Conservation (phyloP, 2,888 invertebrate genomes). For the Noctua pronuba region DNA sequence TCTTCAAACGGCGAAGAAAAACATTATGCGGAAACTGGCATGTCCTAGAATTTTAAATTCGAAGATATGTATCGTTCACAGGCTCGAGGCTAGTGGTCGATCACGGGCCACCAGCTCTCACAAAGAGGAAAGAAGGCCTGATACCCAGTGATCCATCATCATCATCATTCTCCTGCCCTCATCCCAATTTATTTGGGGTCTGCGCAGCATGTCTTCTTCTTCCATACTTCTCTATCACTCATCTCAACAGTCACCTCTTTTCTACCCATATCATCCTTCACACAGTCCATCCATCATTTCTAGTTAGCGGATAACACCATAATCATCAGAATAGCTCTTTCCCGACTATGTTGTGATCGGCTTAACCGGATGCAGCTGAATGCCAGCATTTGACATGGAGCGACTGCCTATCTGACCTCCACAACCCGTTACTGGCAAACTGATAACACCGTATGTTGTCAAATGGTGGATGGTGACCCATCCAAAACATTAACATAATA, state of each 20-base stretch:
- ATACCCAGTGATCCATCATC: too few relatives aligned
- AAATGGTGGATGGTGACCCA: background rate
- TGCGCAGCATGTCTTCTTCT: too few relatives aligned
- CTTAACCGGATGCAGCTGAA: background rate
- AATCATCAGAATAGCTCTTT: background rate
- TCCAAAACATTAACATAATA: constrained; percentile 40
- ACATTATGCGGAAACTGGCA: background rate
- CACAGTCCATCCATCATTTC: background rate
- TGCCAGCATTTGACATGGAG: background rate
- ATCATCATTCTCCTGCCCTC: too few relatives aligned
- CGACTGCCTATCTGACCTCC: background rate
- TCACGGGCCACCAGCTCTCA: background rate
- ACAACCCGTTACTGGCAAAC: background rate
- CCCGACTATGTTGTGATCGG: background rate
- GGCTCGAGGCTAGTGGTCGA: background rate
- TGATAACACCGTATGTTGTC: constrained; percentile 9
- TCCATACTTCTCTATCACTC: too few relatives aligned
- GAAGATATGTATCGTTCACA: background rate
- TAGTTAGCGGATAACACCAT: background rate
- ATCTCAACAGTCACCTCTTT: too few relatives aligned
- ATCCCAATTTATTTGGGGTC: too few relatives aligned
- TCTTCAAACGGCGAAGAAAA: too few relatives aligned
- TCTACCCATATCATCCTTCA: too few relatives aligned
- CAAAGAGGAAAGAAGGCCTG: background rate
- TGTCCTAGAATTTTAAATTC: background rate